Evolutionary conservation across 1,140 invertebrate species (phyloP), one percentile per base, ranked within the genome.

Genomic region (Hylyphantes graminicola): DNA sequence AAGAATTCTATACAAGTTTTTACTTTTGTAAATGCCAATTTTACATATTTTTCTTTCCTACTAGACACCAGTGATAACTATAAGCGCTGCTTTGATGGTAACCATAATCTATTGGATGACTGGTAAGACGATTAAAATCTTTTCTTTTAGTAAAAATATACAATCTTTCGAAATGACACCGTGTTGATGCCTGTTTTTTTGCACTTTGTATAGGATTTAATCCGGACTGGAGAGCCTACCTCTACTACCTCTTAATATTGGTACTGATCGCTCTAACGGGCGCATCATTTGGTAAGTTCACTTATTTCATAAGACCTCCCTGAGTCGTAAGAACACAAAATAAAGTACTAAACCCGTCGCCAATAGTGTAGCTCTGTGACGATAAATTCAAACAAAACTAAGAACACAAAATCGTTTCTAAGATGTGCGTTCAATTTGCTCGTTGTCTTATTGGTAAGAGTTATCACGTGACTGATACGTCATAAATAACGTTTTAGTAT

Each of bases 191-290:
- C n/a, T 35, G 35, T 35, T 64, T 64, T 2, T 13, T 17, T 21
- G 1, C 2, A 17, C 13, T 15, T 57, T 21, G n/a, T 92, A 93
- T 97, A 75, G 95, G 95, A 0, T 90, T 98, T 35, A 94, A 96
- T 88, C 92, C 93, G 0, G 91, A 92, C 0, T 88, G 93, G 0
- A 88, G 91, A 80, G 92, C 94, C 73, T 98, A 96, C 89, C 92
- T 96, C 64, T 92, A 94, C 12, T 93, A 94, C 15, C 90, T 93
- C 63, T 92, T 92, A 0, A 92, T 97, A 76, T 92, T 96, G 2
- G 92, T 94, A 7, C 90, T 98, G 0, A 94, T 98, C 13, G 94
- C 96, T 6, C 97, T 98, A 89, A 95, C 95, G 11, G 95, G 96
- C 12, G 95, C 95, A 4, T 97, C 96, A 8, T 97, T 98, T 89